Percentiles rank a stretch among this genome's conserved stretches.
phyloP scores from a whole-genome alignment of 2,797 vertebrate species.

The Pipistrellus nathusii region DNA sequence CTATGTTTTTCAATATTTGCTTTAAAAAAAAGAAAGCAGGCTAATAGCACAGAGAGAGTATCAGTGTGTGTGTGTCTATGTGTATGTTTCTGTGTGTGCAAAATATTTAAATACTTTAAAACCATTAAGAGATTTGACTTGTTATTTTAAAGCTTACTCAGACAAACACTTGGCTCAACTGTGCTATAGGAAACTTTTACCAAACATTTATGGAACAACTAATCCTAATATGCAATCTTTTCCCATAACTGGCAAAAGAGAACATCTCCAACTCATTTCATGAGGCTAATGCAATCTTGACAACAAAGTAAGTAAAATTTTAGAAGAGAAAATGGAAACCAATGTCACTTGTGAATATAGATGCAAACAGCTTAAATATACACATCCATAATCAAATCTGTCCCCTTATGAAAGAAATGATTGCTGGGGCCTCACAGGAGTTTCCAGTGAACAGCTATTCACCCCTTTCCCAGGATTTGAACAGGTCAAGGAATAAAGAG shows the following conservation, averaged over 20 bases:
- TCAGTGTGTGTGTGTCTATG: not conserved
- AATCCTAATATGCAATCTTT: not conserved
- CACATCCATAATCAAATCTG: not conserved
- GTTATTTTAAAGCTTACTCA: not conserved
- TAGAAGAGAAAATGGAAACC: not conserved
- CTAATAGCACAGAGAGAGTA: not conserved
- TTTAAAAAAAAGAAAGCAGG: not conserved
- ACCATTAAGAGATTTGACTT: not conserved
- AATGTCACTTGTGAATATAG: not conserved
- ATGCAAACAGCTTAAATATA: not conserved
- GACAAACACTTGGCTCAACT: not conserved
- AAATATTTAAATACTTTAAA: slow-evolving; percentile 7
- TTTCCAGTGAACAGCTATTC: not conserved
- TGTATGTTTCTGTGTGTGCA: not conserved
- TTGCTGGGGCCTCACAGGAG: not conserved
- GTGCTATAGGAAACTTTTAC: not conserved
- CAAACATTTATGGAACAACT: not conserved
- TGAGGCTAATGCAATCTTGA: not conserved
- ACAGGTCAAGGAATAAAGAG: not conserved
- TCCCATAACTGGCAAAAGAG: not conserved
- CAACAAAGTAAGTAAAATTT: not conserved
- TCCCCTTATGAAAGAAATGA: not conserved
- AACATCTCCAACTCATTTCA: not conserved
- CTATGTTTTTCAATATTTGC: slow-evolving; percentile 1
- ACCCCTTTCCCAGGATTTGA: not conserved